phyloP scores from a whole-genome alignment of 2,113 vertebrate species.

The Rhizomys pruinosus region DNA sequence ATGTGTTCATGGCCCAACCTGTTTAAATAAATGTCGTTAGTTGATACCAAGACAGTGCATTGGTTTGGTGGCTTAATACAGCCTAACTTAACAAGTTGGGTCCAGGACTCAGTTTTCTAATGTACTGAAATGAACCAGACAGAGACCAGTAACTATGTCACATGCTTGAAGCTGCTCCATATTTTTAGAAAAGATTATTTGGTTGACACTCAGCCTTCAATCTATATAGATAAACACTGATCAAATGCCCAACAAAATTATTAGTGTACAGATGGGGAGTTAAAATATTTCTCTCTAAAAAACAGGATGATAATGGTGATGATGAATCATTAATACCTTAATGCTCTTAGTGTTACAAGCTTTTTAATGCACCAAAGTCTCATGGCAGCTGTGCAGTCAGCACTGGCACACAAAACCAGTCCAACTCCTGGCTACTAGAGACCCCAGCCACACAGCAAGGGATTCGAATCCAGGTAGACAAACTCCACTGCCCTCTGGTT shows the following conservation, averaged over 20 bases:
- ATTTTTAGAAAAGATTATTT: not conserved
- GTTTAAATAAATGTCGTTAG: constrained; percentile 30
- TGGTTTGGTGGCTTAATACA: not conserved
- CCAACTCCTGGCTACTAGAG: not conserved
- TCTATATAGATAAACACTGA: not conserved
- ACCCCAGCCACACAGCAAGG: not conserved
- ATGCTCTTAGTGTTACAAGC: not conserved
- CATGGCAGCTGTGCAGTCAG: not conserved
- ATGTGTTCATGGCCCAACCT: not conserved
- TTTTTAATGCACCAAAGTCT: not conserved
- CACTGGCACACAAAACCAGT: not conserved
- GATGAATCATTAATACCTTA: not conserved
- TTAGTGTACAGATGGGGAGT: not conserved
- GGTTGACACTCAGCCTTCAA: not conserved
- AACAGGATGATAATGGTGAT: not conserved
- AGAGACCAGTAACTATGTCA: not conserved
- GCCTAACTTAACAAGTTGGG: not conserved
- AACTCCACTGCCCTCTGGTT: not conserved
- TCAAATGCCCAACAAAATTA: not conserved
- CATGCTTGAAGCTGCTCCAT: not conserved
- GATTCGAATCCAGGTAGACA: not conserved
- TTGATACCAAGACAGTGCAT: not conserved
- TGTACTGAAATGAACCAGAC: not conserved
- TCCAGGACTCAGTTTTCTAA: not conserved
- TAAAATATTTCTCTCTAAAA: constrained; percentile 8